Evolutionary conservation across 1,140 invertebrate species (phyloP).

Genomic region (Rhopalosiphum padi): DNA sequence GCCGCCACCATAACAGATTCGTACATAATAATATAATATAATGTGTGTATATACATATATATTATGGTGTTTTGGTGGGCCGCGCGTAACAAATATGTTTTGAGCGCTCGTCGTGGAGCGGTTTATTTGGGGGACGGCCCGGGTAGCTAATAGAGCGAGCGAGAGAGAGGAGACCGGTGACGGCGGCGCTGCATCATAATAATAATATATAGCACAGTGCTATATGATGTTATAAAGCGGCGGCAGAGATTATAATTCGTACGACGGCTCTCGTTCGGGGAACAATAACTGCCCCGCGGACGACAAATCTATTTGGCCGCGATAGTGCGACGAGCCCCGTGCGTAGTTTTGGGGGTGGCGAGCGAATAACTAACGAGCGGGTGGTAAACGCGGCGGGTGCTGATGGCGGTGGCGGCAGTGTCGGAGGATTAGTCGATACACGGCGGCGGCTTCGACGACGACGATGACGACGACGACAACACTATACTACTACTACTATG

Average conservation of each 20-base stretch:
- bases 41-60: background rate
- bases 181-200: background rate
- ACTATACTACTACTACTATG: background rate
- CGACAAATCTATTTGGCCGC: conserved; percentile 44
- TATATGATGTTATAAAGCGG: conserved; percentile 10
- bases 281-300: conserved; percentile 25
- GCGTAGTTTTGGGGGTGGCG: background rate
- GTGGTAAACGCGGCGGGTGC: background rate
- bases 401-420: conserved; percentile 3
- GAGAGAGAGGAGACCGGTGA: background rate
- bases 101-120: background rate
- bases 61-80: background rate
- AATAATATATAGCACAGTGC: background rate
- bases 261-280: conserved; percentile 5
- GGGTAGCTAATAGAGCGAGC: conserved; percentile 2
- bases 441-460: background rate
- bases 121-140: conserved; percentile 29
- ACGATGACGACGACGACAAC: background rate
- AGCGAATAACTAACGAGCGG: background rate
- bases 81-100: conserved; percentile 45
- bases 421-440: conserved; percentile 44
- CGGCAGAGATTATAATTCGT: conserved; percentile 42
- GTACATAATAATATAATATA: background rate
- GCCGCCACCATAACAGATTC: background rate
- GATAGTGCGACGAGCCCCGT: background rate